These are phyloP conservation scores for Centropristis striata DNA, from an alignment of 2,113 vertebrate genomes.

Conservation along the genomic window DNA sequence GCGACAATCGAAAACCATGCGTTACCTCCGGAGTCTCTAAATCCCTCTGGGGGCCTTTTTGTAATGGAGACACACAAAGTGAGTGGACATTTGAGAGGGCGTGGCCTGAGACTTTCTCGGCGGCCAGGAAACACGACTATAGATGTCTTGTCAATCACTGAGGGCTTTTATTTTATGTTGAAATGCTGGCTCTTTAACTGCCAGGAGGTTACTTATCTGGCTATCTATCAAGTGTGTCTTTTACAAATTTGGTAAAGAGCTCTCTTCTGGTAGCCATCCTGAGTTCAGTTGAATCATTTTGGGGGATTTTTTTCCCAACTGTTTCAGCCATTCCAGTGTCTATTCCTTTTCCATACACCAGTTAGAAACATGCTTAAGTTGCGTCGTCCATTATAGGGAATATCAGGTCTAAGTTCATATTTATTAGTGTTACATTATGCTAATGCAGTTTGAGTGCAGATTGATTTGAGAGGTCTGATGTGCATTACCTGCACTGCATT, in stretches of 20 bases:
- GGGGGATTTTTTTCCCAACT: too few relatives aligned
- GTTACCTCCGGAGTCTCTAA: too few relatives aligned
- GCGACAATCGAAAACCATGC: too few relatives aligned
- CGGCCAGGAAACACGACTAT: too few relatives aligned
- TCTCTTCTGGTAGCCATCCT: not conserved
- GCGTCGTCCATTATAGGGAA: not conserved
- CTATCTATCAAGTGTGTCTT: too few relatives aligned
- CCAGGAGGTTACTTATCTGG: not conserved
- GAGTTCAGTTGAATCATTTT: too few relatives aligned
- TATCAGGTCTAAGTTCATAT: not conserved
- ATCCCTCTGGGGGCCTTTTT: too few relatives aligned
- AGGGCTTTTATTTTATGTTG: not conserved
- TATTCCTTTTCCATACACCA: not conserved
- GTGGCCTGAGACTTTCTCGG: too few relatives aligned
- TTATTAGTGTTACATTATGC: not conserved
- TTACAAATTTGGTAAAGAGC: not conserved
- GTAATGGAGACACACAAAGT: too few relatives aligned
- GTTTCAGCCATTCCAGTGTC: not conserved
- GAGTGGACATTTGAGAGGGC: too few relatives aligned
- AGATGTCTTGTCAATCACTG: not conserved
- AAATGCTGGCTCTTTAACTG: not conserved
- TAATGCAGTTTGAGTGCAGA: not conserved
- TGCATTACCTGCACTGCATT: not conserved
- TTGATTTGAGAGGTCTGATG: not conserved
- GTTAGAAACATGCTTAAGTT: not conserved